Base-by-base conservation (phyloP, 2,797 vertebrate species). In the Cyclura pinguis region DNA sequence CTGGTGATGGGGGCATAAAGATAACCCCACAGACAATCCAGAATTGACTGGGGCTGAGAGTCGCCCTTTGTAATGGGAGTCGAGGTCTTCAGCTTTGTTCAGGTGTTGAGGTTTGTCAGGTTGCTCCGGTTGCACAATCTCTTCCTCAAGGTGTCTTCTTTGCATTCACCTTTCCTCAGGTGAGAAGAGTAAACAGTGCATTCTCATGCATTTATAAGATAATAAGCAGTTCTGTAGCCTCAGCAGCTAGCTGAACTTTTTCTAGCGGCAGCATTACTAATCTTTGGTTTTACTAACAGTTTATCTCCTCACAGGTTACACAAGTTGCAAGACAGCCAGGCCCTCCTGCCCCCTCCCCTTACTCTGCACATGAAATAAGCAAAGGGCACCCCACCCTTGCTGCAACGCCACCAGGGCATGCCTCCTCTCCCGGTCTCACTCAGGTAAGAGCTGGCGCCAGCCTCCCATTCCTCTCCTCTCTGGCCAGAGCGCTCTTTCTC, bases 381-480 rank as follows among this genome's bases (percentile, higher is more conserved):
- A 99, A 99, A 98, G 99, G 98, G 97, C 99, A 99, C 96, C 98
- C 98, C 38, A 99, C 97, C 95, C 98, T 99, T 96, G 97, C 98
- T 81, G 98, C 98, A 91, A 99, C 99, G 1, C 98, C 99, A 38
- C 98, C 99, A 35, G 98, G 98, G 96, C 99, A 99, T 96, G 98
- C 98, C 72, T 98, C 99, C 93, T 98, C 99, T 94, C 98, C 98
- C 87, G 98, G 98, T 95, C 98, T 99, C 95, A 98, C 99, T 98
- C 99, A 99, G 98, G 98, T 99, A 98, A 98, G 98, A 96, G 93
- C 96, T 97, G 94, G 96, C 95, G 27, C 77, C n/a, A 73, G 57
- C 92, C 91, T 47, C 52, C 64, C 47, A 0, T 0, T 86, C 72
- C 62, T 90, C 64, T 69, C 57, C 62, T 32, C 38, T 73, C 32